A percentile compares a stretch with the other conserved stretches of the same genome.
Conservation (phyloP, 2,113 vertebrate species). For the Nannobrachium achirus region DNA sequence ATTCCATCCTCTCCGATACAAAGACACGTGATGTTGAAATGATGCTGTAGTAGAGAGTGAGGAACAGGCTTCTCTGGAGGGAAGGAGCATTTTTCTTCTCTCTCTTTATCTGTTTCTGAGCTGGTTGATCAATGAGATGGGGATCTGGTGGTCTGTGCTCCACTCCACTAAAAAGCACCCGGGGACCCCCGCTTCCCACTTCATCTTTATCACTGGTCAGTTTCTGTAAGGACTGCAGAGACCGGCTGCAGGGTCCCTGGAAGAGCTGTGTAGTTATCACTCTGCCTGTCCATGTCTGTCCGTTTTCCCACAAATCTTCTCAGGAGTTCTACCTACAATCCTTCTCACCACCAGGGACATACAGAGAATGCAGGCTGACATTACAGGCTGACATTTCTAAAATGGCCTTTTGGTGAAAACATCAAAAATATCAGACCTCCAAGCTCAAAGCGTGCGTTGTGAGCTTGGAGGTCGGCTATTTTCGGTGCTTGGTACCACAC, state of each 20-base stretch:
- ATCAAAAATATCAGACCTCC: too few species aligned
- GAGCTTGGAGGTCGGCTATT: too few species aligned
- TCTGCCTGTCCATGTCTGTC: constrained; percentile 21
- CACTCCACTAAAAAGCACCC: constrained; percentile 67
- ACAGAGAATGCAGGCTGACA: too few species aligned
- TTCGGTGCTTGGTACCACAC: too few species aligned
- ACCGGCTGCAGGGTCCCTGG: constrained; percentile 35
- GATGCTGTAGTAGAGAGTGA: constrained; percentile 32
- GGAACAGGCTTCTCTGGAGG: constrained; percentile 38
- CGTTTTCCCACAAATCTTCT: neutral
- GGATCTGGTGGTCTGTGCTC: constrained; percentile 72
- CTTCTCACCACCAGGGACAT: too few species aligned
- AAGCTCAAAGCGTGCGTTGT: too few species aligned
- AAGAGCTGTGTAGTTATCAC: neutral
- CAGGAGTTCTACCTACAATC: too few species aligned
- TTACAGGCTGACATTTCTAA: too few species aligned
- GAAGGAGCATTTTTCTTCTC: constrained; percentile 44
- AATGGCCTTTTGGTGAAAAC: too few species aligned
- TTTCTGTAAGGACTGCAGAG: constrained; percentile 51
- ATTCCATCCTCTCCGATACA: neutral
- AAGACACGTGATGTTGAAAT: constrained; percentile 36
- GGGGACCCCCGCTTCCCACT: constrained; percentile 59
- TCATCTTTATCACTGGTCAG: constrained; percentile 71
- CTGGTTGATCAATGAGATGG: constrained; percentile 68
- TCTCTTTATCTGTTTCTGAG: constrained; percentile 36